Evolutionary conservation across 1,140 invertebrate genomes (phyloP), one percentile per base, ranked within the genome.

Genomic region (Potamilus streckersoni): DNA sequence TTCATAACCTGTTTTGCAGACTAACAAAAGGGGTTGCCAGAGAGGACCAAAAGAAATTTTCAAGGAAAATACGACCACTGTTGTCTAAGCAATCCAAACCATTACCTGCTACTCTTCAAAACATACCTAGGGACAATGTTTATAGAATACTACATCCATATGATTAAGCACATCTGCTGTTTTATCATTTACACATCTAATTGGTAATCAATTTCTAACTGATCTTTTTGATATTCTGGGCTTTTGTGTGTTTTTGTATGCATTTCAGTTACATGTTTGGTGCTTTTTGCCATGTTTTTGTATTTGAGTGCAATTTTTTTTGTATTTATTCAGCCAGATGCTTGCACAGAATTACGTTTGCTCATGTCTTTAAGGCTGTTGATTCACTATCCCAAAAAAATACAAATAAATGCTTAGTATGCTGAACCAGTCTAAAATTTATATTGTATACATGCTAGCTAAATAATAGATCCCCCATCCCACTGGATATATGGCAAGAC

Each of bases 61-160:
- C 38, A 38, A 38, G 38, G 38, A 38, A 38, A 38, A 38, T 38
- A 38, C 38, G 38, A 38, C 38, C 38, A 38, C 38, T 68, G 68
- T 80, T 69, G 59, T 57, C n/a, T 72, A 73, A 66, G 70, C 65
- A 74, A 79, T 86, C 49, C 38, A 38, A 38, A 38, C 38, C 38
- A 38, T 3, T 38, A 86, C 83, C 85, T 59, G 77, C 77, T 23
- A 80, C 83, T 58, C 20, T 86, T 58, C 71, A 70, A 71, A 81
- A 79, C 23, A 78, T 87, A 38, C 75, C 80, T 65, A 73, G 84
- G 73, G 83, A 85, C 69, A 69, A 80, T 64, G 76, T 85, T 27
- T 87, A 74, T 79, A 79, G 80, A 64, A 85, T 87, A 60, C 76
- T 87, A 14, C 85, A 87, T 75, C 83, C 84, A 20, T 78, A 81